phyloP scores from a whole-genome alignment of 1,140 invertebrate species.

The Drosophila ercepeae region DNA sequence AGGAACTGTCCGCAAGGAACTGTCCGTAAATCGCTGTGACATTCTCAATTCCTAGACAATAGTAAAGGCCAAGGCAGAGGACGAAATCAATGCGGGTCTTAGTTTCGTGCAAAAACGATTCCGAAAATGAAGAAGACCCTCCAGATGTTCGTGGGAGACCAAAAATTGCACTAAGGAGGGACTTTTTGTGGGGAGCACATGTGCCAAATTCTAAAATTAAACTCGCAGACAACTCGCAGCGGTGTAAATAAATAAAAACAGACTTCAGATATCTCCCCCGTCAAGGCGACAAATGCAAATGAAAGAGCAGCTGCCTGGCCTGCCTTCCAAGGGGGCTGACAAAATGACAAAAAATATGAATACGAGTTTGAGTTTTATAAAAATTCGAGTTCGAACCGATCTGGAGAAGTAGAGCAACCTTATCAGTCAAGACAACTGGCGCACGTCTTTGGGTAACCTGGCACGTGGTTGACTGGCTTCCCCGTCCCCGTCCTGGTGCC shows the following conservation, averaged over 20 bases:
- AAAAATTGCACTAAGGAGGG: slow-evolving; percentile 25
- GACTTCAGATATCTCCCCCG: slow-evolving; percentile 56
- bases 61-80: slow-evolving; percentile 47
- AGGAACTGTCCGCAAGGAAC: slow-evolving; percentile 47
- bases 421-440: slow-evolving; percentile 73
- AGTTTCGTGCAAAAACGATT: slow-evolving; percentile 15
- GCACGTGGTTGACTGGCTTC: slow-evolving; percentile 58
- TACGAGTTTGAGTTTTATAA: too few species aligned
- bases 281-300: slow-evolving; percentile 40
- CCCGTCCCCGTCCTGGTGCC: slow-evolving; percentile 31
- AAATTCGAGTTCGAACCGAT: slow-evolving; percentile 18
- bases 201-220: slow-evolving; percentile 70
- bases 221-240: slow-evolving; percentile 40
- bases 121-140: slow-evolving; percentile 8
- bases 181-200: slow-evolving; percentile 39
- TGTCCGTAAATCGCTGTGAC: slow-evolving; percentile 60
- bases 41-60: slow-evolving; percentile 60
- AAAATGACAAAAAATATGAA: slow-evolving; percentile 29
- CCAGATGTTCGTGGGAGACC: slow-evolving; percentile 64
- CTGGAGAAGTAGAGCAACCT: slow-evolving; percentile 35
- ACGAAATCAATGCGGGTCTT: slow-evolving; percentile 56
- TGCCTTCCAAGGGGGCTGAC: slow-evolving; percentile 39
- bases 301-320: slow-evolving; percentile 53
- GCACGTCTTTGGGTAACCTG: slow-evolving; percentile 56
- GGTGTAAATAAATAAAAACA: slow-evolving; percentile 23